phyloP scores from a whole-genome alignment of 2,113 vertebrate genomes.

The Ctenodactylus gundi region DNA sequence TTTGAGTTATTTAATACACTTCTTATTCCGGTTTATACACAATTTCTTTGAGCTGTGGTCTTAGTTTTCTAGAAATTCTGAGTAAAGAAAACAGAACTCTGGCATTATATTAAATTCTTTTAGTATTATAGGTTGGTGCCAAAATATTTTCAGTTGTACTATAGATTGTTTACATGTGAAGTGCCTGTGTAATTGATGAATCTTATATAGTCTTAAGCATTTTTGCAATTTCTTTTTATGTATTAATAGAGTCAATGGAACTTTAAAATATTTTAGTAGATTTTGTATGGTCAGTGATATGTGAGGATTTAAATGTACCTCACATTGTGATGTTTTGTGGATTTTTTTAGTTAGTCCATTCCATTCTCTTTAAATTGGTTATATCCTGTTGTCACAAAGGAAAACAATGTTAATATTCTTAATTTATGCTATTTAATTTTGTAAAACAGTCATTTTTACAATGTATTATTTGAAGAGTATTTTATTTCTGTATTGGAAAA shows the following conservation, averaged over 20 bases:
- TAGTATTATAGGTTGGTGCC: slow-evolving; percentile 87
- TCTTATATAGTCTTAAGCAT: slow-evolving; percentile 85
- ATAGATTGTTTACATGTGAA: slow-evolving; percentile 92
- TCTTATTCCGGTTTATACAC: slow-evolving; percentile 78
- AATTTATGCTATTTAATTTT: slow-evolving; percentile 90
- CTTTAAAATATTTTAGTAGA: slow-evolving; percentile 86
- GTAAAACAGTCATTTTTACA: slow-evolving; percentile 80
- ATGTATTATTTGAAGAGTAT: slow-evolving; percentile 80
- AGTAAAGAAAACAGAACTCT: slow-evolving; percentile 73
- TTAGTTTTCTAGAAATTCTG: slow-evolving; percentile 76
- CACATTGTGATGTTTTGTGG: slow-evolving; percentile 81
- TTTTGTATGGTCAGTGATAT: slow-evolving; percentile 81
- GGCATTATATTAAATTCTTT: slow-evolving; percentile 79
- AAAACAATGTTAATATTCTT: slow-evolving; percentile 84
- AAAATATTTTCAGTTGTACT: slow-evolving; percentile 88
- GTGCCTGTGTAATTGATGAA: slow-evolving; percentile 90
- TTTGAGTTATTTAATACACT: slow-evolving; percentile 81
- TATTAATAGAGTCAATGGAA: slow-evolving; percentile 81
- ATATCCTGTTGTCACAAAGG: slow-evolving; percentile 79
- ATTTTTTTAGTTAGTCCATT: slow-evolving; percentile 83
- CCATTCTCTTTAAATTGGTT: slow-evolving; percentile 79
- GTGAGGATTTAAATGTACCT: slow-evolving; percentile 83
- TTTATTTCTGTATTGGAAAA: slow-evolving; percentile 79
- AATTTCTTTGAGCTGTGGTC: slow-evolving; percentile 81
- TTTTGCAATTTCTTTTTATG: slow-evolving; percentile 84